Conservation (phyloP, 2,113 vertebrate genomes). For the Tachycineta bicolor region DNA sequence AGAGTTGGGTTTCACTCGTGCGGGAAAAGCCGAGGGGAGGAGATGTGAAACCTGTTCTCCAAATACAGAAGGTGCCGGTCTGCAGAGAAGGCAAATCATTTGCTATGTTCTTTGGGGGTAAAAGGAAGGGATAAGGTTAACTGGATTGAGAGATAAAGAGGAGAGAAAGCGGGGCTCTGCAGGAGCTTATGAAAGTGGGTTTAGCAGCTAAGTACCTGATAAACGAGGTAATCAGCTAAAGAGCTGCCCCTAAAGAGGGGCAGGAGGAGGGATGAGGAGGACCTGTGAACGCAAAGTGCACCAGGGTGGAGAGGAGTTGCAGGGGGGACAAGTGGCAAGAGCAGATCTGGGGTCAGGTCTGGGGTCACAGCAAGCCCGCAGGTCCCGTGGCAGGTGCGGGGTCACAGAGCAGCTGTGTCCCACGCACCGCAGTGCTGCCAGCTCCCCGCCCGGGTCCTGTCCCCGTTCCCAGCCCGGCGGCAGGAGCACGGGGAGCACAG, state of each 20-base stretch:
- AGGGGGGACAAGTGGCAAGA: neutral
- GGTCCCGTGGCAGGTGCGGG: neutral
- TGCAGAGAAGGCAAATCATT: neutral
- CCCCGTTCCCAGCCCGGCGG: neutral
- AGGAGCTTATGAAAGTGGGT: neutral
- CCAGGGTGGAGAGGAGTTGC: neutral
- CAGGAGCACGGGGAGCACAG: accelerated
- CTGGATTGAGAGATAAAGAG: neutral
- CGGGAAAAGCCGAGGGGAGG: neutral
- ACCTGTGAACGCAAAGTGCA: neutral
- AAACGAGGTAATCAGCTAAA: constrained; percentile 2
- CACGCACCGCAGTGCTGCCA: neutral
- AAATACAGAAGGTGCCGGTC: neutral
- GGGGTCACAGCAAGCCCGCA: neutral
- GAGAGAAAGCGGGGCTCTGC: neutral
- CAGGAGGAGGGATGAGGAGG: neutral
- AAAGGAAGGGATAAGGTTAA: neutral
- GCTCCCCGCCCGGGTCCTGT: neutral
- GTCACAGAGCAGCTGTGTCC: neutral
- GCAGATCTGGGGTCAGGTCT: neutral
- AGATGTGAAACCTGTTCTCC: neutral
- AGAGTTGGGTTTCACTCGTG: neutral
- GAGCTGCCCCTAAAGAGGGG: neutral
- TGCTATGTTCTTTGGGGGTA: neutral
- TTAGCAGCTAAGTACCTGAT: constrained; percentile 4